Percentiles rank a stretch among this genome's conserved stretches.
phyloP scores from a whole-genome alignment of 2,888 invertebrate genomes.

The Luperina testacea region DNA sequence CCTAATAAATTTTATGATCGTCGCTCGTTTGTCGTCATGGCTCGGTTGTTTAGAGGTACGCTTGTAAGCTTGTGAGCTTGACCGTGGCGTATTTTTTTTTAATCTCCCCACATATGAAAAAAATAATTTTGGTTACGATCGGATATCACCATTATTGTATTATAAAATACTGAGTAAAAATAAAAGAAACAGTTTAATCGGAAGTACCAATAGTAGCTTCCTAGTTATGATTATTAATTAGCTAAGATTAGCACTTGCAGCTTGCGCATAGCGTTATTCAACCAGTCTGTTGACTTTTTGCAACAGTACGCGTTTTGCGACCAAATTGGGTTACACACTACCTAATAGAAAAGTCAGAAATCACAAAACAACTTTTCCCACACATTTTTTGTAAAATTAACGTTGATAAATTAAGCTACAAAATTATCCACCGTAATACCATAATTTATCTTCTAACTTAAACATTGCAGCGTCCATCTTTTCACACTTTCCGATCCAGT shows the following conservation, averaged over 20 bases:
- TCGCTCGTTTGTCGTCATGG: background rate
- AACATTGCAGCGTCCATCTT: background rate
- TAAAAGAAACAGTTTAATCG: background rate
- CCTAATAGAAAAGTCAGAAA: background rate
- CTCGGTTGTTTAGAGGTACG: background rate
- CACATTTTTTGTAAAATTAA: background rate
- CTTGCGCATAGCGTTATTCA: background rate
- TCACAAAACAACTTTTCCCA: background rate
- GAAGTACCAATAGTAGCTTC: background rate
- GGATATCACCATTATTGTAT: too few relatives aligned
- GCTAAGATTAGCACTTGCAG: background rate
- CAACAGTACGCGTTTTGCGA: background rate
- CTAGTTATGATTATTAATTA: background rate
- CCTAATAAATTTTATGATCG: constrained; percentile 8
- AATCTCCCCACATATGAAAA: background rate
- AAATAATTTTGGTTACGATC: background rate
- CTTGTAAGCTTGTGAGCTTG: background rate
- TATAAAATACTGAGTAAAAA: background rate
- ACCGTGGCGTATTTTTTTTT: background rate
- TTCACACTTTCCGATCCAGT: background rate
- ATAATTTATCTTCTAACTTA: background rate
- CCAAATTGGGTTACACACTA: background rate
- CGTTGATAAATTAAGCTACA: background rate
- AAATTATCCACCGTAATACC: background rate
- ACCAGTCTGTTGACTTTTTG: background rate